phyloP scores from a whole-genome alignment of 1,140 invertebrate genomes.

The Spodoptera frugiperda region DNA sequence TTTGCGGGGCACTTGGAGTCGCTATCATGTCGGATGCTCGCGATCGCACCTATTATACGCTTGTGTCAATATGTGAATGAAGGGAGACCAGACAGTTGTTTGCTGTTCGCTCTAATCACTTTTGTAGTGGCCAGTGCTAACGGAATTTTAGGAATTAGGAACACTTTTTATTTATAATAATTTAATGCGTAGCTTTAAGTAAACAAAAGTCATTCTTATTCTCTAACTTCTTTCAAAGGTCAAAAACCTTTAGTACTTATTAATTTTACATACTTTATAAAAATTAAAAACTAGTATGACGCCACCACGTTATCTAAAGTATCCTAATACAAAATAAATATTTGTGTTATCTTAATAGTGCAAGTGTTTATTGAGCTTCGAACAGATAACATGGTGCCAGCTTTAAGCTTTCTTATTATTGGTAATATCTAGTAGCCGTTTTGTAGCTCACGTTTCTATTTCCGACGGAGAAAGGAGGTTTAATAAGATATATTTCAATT shows the following conservation, averaged over 20 bases:
- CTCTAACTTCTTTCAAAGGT: no score
- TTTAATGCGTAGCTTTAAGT: no score
- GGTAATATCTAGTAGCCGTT: no score
- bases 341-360: conserved; percentile 40
- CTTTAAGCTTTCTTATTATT: not conserved
- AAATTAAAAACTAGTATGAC: not conserved
- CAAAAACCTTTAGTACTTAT: no score
- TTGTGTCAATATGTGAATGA: conserved; percentile 36
- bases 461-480: not conserved
- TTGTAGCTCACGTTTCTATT: conserved; percentile 9
- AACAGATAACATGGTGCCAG: conserved; percentile 26
- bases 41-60: conserved; percentile 41
- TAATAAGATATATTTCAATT: not conserved
- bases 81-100: conserved; percentile 20
- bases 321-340: conserved; percentile 33
- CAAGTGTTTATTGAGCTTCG: conserved; percentile 27
- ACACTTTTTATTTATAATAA: no score
- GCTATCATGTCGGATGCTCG: conserved; percentile 46
- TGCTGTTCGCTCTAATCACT: not conserved
- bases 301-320: conserved; percentile 25
- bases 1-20: conserved; percentile 42
- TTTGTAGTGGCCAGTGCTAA: conserved; percentile 4
- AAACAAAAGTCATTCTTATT: no score
- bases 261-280: no score
- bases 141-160: not conserved